Conservation (phyloP, 2,888 invertebrate species). For the Camptogramma bilineatum region DNA sequence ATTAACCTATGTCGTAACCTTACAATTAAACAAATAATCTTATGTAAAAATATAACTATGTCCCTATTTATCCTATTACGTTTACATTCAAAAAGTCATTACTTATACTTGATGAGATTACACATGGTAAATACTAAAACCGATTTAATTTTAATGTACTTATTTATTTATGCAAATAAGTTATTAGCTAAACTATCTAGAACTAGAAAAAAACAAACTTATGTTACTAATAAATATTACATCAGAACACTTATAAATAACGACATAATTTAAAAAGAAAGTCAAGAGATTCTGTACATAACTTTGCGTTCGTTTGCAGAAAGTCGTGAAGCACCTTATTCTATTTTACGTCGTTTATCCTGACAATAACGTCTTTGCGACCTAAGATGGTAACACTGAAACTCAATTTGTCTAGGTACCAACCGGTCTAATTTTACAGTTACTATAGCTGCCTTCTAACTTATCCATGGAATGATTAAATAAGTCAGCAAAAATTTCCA, state of each 20-base stretch:
- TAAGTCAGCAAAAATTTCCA: neutral
- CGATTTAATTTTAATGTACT: slow-evolving; percentile 35
- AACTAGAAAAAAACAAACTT: slow-evolving; percentile 33
- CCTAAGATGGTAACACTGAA: neutral
- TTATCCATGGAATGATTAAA: slow-evolving; percentile 22
- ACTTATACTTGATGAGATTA: slow-evolving; percentile 40
- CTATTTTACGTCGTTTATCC: neutral
- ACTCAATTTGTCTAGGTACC: neutral
- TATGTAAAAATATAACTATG: slow-evolving; percentile 81
- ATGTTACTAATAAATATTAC: slow-evolving; percentile 31
- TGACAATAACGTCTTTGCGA: neutral
- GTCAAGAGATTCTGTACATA: slow-evolving; percentile 27
- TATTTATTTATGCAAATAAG: slow-evolving; percentile 36
- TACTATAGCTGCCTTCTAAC: slow-evolving; percentile 13
- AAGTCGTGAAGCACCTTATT: slow-evolving; percentile 17
- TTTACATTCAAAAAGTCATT: slow-evolving; percentile 26
- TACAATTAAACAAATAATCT: slow-evolving; percentile 67
- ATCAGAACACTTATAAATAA: slow-evolving; percentile 34
- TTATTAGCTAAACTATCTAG: slow-evolving; percentile 37
- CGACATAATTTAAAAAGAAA: slow-evolving; percentile 7
- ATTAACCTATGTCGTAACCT: slow-evolving; percentile 63
- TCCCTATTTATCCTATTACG: slow-evolving; percentile 42
- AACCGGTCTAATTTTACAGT: neutral
- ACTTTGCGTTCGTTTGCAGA: slow-evolving; percentile 11
- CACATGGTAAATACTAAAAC: slow-evolving; percentile 31